Base-by-base conservation (phyloP, 2,888 invertebrate species). In the Digitonthophagus gazella region DNA sequence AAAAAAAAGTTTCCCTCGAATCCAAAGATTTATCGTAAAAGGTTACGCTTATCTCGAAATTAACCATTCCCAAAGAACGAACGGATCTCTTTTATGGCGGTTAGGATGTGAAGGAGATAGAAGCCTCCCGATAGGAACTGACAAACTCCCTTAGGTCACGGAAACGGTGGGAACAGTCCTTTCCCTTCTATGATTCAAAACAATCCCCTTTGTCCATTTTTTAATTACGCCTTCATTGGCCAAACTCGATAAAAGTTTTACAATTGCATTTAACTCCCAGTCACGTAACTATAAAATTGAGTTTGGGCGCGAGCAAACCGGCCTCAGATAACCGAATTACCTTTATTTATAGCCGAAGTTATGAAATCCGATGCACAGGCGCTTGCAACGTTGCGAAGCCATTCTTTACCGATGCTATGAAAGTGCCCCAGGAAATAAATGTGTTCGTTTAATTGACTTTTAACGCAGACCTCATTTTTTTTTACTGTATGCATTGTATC, bases 1-100 rank as follows among this genome's bases (percentile, higher is more conserved):
- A 44, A 44, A 44, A n/a, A 22, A 44, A 44, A 44, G 28, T 44
- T 44, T 44, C 28, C 28, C 28, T 44, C 28, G 28, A 44, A 44
- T 44, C 28, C 28, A 11, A 44, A 44, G 28, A 44, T 44, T 44
- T 44, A 44, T 44, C 28, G 28, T 44, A 44, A 44, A 44, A 44
- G 28, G 28, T 44, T 44, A 44, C 28, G 28, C 75, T 73, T 74
- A 74, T 76, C 73, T 15, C 58, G 15, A 58, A 58, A 58, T 58
- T 58, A 58, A 16, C 58, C 58, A 58, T 58, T 58, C 58, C 16
- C 16, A 58, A 58, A 18, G 58, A 58, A 18, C 18, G 58, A 58
- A 58, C 58, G 58, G 58, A 58, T 58, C 18, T 58, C 15, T 15
- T 58, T 58, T 58, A 58, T 58, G 58, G 58, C 15, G 18, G 16